These are phyloP conservation scores for Ciconia maguari DNA, from an alignment of 2,113 vertebrate species.

Conservation along the genomic window DNA sequence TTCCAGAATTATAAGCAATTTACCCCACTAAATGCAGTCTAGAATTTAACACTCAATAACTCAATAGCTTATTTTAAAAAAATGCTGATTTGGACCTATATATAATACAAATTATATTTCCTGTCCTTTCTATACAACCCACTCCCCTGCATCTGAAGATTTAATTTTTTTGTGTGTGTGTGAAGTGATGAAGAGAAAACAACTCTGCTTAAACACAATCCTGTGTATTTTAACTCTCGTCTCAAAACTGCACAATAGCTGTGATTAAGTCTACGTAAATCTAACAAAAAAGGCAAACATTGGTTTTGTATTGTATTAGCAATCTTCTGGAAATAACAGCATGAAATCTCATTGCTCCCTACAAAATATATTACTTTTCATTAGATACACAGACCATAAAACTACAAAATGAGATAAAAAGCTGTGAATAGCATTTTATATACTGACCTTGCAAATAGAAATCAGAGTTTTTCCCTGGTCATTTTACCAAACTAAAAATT, in stretches of 20 bases:
- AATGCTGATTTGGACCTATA: not conserved
- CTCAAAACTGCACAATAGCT: not conserved
- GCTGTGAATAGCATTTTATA: constrained; percentile 30
- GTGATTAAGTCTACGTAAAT: constrained; percentile 21
- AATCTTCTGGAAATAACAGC: constrained; percentile 26
- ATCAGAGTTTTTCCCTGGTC: not conserved
- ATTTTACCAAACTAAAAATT: constrained; percentile 1
- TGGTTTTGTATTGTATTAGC: constrained; percentile 1
- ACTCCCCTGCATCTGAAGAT: not conserved
- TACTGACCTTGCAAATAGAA: not conserved
- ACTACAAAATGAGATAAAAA: constrained; percentile 25
- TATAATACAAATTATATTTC: not conserved
- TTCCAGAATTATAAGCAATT: constrained; percentile 57
- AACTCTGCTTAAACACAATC: not conserved
- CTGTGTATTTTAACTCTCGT: not conserved
- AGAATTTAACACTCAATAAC: constrained; percentile 59
- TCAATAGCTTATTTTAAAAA: not conserved
- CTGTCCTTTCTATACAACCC: not conserved
- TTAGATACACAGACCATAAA: constrained; percentile 32
- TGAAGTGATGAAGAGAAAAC: not conserved
- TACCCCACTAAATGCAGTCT: constrained; percentile 39
- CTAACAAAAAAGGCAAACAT: not conserved
- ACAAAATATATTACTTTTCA: constrained; percentile 38
- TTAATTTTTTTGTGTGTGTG: not conserved
- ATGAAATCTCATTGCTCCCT: constrained; percentile 29